Conservation (phyloP, 2,113 vertebrate species). For the human region GRCh38 chr16:14138501-14139000, state of each 20-base stretch:
- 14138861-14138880: neutral
- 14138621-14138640: neutral
- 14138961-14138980: neutral
- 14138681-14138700: neutral
- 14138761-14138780: neutral
- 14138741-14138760: neutral
- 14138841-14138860: neutral
- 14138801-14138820: neutral
- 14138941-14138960: neutral
- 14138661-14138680: neutral
- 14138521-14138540: conserved; percentile 9
- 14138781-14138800: neutral
- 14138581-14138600: neutral
- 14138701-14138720: no score
- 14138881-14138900: neutral
- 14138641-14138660: neutral
- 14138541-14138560: neutral
- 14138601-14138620: neutral
- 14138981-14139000: neutral
- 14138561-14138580: neutral
- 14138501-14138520: neutral
- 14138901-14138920: neutral
- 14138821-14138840: conserved; percentile 1
- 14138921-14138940: conserved; percentile 31
- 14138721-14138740: neutral